A percentile compares a stretch with the other conserved stretches of the same genome.
Conservation (phyloP, 2,113 vertebrate genomes). For the Empidonax alnorum region DNA sequence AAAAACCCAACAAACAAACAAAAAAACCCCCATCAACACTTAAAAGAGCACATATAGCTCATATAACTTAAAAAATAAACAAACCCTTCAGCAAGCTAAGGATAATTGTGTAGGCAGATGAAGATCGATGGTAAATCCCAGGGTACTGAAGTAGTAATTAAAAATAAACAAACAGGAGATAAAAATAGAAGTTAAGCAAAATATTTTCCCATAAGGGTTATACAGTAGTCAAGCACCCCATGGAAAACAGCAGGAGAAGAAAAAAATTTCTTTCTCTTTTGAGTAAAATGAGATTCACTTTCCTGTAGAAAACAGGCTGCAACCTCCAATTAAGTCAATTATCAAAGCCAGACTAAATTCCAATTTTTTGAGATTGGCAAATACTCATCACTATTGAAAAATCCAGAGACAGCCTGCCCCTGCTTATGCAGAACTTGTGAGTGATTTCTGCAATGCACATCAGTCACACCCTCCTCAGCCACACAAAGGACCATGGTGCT, state of each 20-base stretch:
- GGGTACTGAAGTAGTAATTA: slow-evolving; percentile 56
- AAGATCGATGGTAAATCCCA: slow-evolving; percentile 57
- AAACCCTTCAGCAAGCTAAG: slow-evolving; percentile 43
- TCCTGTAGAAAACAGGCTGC: not conserved
- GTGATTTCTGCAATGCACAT: not conserved
- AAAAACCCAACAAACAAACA: not conserved
- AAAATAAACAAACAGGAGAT: slow-evolving; percentile 66
- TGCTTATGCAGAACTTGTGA: not conserved
- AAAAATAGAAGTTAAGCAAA: slow-evolving; percentile 61
- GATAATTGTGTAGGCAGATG: slow-evolving; percentile 58
- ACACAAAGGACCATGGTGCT: not conserved
- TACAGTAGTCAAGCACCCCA: slow-evolving; percentile 23
- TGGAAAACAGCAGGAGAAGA: slow-evolving; percentile 9
- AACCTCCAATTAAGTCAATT: not conserved
- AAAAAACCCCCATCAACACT: not conserved
- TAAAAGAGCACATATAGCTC: slow-evolving; percentile 17
- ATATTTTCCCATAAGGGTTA: slow-evolving; percentile 34
- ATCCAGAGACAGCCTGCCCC: not conserved
- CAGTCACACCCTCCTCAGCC: not conserved
- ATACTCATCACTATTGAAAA: not conserved
- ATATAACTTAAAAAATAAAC: slow-evolving; percentile 44
- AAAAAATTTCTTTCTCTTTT: slow-evolving; percentile 31
- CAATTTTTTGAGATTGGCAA: not conserved
- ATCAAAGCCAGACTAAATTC: not conserved
- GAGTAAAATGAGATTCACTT: slow-evolving; percentile 6